Conservation (phyloP, 2,797 vertebrate species). For the Austrolebias charrua region DNA sequence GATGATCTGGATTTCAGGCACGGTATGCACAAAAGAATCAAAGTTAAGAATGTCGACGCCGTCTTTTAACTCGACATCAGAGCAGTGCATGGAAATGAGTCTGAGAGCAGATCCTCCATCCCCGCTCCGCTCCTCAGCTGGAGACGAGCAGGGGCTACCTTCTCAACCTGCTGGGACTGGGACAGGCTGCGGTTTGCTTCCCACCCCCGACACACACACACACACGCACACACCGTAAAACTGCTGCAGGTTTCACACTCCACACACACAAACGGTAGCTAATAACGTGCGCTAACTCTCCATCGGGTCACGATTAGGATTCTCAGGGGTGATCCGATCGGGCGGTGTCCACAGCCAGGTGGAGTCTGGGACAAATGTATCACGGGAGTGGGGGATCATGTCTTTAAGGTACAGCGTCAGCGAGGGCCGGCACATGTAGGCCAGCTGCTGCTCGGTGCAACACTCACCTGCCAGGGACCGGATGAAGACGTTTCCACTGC, state of each 20-base stretch:
- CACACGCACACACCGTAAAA: slow-evolving; percentile 16
- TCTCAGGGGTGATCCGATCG: slow-evolving; percentile 58
- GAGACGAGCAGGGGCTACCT: slow-evolving; percentile 50
- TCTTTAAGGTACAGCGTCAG: slow-evolving; percentile 84
- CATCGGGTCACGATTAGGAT: slow-evolving; percentile 74
- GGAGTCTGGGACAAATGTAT: slow-evolving; percentile 81
- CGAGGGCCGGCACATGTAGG: slow-evolving; percentile 78
- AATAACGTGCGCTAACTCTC: slow-evolving; percentile 46
- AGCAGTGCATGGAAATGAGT: slow-evolving; percentile 65
- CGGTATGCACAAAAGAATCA: slow-evolving; percentile 66
- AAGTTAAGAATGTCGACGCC: slow-evolving; percentile 58
- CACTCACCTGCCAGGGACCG: slow-evolving; percentile 72
- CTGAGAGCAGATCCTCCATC: slow-evolving; percentile 35
- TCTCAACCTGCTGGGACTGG: slow-evolving; percentile 37
- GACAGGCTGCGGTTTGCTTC: slow-evolving; percentile 13
- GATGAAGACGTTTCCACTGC: slow-evolving; percentile 41
- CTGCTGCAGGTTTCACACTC: slow-evolving; percentile 32
- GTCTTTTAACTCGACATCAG: slow-evolving; percentile 75
- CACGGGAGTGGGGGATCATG: slow-evolving; percentile 78
- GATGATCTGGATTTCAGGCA: slow-evolving; percentile 59
- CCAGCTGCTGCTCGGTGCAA: slow-evolving; percentile 73
- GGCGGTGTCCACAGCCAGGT: slow-evolving; percentile 78
- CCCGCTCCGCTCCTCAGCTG: slow-evolving; percentile 40
- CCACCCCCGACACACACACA: no score
- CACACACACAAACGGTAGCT: slow-evolving; percentile 25